phyloP scores from a whole-genome alignment of 2,797 vertebrate genomes.

The Acrocephalus scirpaceus region DNA sequence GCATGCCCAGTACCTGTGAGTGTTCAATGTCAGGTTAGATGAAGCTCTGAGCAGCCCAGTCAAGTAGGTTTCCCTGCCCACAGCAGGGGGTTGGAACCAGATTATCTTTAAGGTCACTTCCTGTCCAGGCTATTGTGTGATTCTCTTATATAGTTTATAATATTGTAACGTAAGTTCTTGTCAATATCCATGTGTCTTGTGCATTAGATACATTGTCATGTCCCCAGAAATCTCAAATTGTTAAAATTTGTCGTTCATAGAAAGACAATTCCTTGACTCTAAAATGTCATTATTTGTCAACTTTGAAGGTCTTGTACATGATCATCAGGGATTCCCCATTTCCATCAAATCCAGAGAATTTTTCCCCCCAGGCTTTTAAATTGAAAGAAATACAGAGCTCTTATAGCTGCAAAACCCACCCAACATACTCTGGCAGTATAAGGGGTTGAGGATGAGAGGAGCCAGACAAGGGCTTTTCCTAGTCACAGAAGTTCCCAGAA shows the following conservation, averaged over 20 bases:
- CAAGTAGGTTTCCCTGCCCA: not conserved
- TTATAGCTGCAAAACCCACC: not conserved
- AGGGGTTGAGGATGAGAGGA: not conserved
- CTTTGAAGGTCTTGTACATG: not conserved
- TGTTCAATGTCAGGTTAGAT: not conserved
- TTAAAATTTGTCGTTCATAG: not conserved
- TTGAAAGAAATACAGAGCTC: not conserved
- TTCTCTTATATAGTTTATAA: not conserved
- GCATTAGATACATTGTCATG: not conserved
- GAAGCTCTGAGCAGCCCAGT: not conserved
- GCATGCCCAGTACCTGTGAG: accelerated
- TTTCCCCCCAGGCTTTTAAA: not conserved
- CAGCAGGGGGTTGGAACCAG: accelerated
- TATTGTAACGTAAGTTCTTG: not conserved
- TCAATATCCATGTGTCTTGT: not conserved
- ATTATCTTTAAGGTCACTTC: not conserved
- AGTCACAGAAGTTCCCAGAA: not conserved
- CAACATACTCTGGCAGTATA: not conserved
- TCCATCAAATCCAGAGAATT: not conserved
- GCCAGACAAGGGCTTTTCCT: not conserved
- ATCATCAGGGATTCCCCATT: not conserved
- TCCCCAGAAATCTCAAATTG: not conserved
- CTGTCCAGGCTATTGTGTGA: not conserved
- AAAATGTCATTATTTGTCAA: not conserved
- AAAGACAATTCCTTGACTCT: not conserved